Conservation (phyloP, 2,888 invertebrate genomes). For the Marasmarcha lunaedactyla region DNA sequence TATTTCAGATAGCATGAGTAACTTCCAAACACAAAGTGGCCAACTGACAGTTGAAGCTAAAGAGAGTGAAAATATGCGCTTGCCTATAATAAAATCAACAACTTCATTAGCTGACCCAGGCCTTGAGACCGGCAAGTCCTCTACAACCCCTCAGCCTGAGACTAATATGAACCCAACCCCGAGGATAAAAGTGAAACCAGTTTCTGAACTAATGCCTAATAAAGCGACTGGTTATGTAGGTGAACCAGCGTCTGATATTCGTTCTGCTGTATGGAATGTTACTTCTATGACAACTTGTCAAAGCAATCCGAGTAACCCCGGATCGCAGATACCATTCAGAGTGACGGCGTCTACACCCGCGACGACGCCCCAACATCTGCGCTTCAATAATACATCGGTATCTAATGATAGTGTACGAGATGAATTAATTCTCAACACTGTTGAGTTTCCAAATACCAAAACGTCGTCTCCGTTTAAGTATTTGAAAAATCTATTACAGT, state of each 20-base stretch:
- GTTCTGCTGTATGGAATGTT: constrained; percentile 8
- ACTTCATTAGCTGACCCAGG: constrained; percentile 29
- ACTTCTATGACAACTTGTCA: background rate
- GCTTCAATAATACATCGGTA: background rate
- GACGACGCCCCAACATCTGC: background rate
- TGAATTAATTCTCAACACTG: constrained; percentile 32
- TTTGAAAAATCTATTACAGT: constrained; percentile 31
- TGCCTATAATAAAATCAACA: constrained; percentile 46
- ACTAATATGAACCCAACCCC: constrained; percentile 17
- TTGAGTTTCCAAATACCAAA: constrained; percentile 41
- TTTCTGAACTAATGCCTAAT: constrained; percentile 43
- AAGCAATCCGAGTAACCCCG: constrained; percentile 1
- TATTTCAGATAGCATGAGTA: too few relatives aligned
- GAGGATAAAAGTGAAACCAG: constrained; percentile 53
- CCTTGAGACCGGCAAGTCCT: background rate
- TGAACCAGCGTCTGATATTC: too few relatives aligned
- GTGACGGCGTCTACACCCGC: constrained; percentile 3
- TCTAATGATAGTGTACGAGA: constrained; percentile 11
- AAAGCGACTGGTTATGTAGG: constrained; percentile 10
- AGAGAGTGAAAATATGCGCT: constrained; percentile 14
- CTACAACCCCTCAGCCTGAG: background rate
- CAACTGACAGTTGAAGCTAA: too few relatives aligned
- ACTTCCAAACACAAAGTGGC: too few relatives aligned
- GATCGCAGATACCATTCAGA: constrained; percentile 2
- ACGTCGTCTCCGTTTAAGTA: constrained; percentile 43